A percentile compares a stretch with the other conserved stretches of the same genome.
These are phyloP conservation scores for Nibea coibor DNA, from an alignment of 2,113 vertebrate genomes.

Conservation along the genomic window DNA sequence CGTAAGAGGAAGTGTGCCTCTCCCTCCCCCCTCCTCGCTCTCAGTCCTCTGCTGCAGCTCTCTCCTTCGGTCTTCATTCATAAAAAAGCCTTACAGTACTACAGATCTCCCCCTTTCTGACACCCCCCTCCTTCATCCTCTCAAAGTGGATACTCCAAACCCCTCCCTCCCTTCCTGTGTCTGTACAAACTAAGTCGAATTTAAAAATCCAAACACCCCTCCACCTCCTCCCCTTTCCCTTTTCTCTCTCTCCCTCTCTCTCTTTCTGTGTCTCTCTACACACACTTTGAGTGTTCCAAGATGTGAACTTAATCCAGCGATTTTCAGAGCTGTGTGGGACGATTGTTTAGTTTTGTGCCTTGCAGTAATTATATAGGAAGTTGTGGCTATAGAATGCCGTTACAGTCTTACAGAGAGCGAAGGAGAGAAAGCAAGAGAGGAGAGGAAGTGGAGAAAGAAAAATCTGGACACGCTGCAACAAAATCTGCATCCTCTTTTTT, in stretches of 20 bases:
- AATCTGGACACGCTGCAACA: neutral
- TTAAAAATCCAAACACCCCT: conserved; percentile 60
- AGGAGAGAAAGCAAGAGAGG: conserved; percentile 5
- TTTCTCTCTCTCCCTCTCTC: conserved; percentile 30
- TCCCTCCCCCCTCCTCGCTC: conserved; percentile 22
- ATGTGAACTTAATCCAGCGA: conserved; percentile 82
- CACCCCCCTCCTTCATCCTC: conserved; percentile 26
- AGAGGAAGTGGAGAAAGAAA: neutral
- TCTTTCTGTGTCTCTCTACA: conserved; percentile 27
- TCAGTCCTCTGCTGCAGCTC: conserved; percentile 34
- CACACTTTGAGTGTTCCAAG: conserved; percentile 80
- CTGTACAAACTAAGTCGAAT: conserved; percentile 78
- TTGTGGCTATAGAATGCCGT: conserved; percentile 76
- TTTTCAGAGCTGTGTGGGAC: conserved; percentile 80
- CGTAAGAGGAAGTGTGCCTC: conserved; percentile 82
- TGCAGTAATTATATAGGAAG: conserved; percentile 86
- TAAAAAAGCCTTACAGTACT: conserved; percentile 80
- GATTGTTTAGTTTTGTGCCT: conserved; percentile 84
- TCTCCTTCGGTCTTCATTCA: conserved; percentile 78
- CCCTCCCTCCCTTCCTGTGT: conserved; percentile 82
- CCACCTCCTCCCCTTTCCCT: conserved; percentile 10
- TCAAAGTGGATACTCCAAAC: conserved; percentile 75
- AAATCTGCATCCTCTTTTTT: neutral
- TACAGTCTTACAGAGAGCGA: conserved; percentile 45
- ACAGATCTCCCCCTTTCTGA: conserved; percentile 39